Evolutionary conservation across 2,888 invertebrate species (phyloP).

Genomic region (Lycaena phlaeas): DNA sequence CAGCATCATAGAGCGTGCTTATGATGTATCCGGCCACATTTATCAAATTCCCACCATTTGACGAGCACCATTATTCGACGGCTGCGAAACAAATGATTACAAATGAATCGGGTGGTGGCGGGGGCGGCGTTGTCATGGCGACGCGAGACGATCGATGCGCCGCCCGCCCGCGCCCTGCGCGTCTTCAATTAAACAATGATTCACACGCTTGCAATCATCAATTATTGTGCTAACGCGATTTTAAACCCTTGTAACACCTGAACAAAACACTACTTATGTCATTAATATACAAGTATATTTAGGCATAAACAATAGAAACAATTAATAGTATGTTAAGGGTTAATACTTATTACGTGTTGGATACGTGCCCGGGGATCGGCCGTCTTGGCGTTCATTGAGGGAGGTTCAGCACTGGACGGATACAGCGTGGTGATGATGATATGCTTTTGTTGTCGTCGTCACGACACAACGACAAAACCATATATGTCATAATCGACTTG

Average conservation of each 20-base stretch:
- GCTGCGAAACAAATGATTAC: conserved; percentile 71
- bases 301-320: too few species aligned
- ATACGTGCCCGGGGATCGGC: too few species aligned
- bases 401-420: too few species aligned
- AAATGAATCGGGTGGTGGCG: conserved; percentile 54
- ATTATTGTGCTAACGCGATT: conserved; percentile 20
- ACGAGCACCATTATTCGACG: conserved; percentile 59
- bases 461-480: too few species aligned
- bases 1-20: conserved; percentile 4
- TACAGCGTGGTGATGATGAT: too few species aligned
- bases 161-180: conserved; percentile 27
- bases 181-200: conserved; percentile 67
- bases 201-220: conserved; percentile 55
- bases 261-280: too few species aligned
- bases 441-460: too few species aligned
- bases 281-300: too few species aligned
- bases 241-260: conserved; percentile 1
- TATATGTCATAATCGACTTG: too few species aligned
- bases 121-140: conserved; percentile 46
- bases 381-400: too few species aligned
- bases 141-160: conserved; percentile 66
- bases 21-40: conserved; percentile 29
- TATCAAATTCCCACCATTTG: conserved; percentile 60
- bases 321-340: too few species aligned
- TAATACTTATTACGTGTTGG: too few species aligned